A percentile compares a stretch with the other conserved stretches of the same genome.
Conservation (phyloP, 2,113 vertebrate species). For the Eira barbara region DNA sequence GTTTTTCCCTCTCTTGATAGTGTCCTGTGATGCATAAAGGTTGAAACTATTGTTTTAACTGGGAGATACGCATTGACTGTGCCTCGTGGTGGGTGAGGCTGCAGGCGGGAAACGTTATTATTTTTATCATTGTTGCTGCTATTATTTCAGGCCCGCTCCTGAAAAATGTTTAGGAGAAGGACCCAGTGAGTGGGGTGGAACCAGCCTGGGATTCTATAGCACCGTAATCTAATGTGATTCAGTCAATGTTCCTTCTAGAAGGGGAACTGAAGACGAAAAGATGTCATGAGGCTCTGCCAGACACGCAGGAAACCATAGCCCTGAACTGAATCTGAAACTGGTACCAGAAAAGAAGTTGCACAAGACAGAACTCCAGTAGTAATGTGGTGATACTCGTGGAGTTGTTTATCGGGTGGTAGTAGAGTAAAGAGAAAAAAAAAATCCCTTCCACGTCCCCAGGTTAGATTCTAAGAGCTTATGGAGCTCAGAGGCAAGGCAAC, state of each 20-base stretch:
- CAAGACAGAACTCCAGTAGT: background rate
- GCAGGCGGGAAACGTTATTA: background rate
- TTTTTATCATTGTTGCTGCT: background rate
- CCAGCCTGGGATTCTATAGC: background rate
- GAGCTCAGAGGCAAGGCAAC: background rate
- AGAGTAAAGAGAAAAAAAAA: background rate
- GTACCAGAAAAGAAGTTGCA: background rate
- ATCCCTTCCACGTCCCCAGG: background rate
- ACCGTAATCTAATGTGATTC: background rate
- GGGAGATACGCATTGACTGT: background rate
- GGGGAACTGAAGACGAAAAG: background rate
- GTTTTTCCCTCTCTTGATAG: background rate
- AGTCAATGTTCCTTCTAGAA: background rate
- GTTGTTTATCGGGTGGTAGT: background rate
- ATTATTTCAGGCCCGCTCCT: background rate
- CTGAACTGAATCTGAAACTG: background rate
- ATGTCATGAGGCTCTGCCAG: background rate
- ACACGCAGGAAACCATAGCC: background rate
- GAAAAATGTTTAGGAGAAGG: background rate
- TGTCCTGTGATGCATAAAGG: background rate
- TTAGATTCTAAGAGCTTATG: constrained; percentile 1
- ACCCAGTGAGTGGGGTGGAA: background rate
- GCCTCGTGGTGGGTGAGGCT: background rate
- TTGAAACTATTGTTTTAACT: background rate
- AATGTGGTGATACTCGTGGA: background rate